These are phyloP conservation scores for Epiperipatus broadwayi DNA, from an alignment of 2,888 invertebrate species.

Conservation along the genomic window DNA sequence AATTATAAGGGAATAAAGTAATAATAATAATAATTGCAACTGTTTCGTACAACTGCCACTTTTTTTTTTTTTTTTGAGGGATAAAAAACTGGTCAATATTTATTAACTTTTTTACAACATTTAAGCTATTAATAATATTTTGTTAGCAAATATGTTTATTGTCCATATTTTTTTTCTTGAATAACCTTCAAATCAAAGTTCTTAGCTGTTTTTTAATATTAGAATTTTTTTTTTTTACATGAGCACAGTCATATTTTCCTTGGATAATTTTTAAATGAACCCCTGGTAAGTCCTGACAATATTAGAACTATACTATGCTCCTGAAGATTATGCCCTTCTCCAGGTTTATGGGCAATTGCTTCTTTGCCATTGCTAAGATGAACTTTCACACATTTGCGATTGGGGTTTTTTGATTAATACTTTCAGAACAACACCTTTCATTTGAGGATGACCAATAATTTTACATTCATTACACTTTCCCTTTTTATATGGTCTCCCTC, in stretches of 20 bases:
- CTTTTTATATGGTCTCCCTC: slow-evolving; percentile 47
- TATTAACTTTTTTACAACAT: too few relatives aligned
- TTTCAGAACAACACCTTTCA: slow-evolving; percentile 73
- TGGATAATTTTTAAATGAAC: slow-evolving; percentile 85
- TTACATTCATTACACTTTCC: slow-evolving; percentile 48
- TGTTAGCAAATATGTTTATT: too few relatives aligned
- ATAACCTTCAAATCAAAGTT: too few relatives aligned
- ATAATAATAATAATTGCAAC: too few relatives aligned
- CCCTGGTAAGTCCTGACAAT: slow-evolving; percentile 74
- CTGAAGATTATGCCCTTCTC: slow-evolving; percentile 88
- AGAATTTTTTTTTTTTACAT: slow-evolving; percentile 58
- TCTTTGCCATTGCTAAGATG: slow-evolving; percentile 73
- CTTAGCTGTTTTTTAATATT: too few relatives aligned
- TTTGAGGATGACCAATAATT: slow-evolving; percentile 61
- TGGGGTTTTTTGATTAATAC: slow-evolving; percentile 91
- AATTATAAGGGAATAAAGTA: too few relatives aligned
- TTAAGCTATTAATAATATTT: too few relatives aligned
- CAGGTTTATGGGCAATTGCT: slow-evolving; percentile 82
- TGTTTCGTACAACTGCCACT: too few relatives aligned
- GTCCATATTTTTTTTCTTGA: too few relatives aligned
- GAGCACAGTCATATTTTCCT: slow-evolving; percentile 81
- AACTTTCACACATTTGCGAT: slow-evolving; percentile 94
- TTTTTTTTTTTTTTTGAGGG: too few relatives aligned
- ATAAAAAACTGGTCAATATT: too few relatives aligned
- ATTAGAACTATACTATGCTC: slow-evolving; percentile 88